phyloP scores from a whole-genome alignment of 2,113 vertebrate genomes.

The Phyllopteryx taeniolatus region DNA sequence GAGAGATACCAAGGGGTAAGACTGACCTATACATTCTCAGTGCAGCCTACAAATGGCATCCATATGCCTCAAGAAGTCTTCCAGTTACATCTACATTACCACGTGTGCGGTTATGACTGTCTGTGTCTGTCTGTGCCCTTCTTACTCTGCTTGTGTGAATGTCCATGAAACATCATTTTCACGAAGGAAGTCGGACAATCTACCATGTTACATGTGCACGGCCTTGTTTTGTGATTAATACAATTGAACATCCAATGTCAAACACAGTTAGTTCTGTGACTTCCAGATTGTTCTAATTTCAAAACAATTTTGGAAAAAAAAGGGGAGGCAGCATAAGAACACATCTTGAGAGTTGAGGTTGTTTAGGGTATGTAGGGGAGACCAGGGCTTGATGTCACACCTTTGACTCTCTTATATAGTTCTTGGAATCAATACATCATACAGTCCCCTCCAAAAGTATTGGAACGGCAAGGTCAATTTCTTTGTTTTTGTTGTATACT shows the following conservation, averaged over 20 bases:
- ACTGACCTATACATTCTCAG: slow-evolving; percentile 84
- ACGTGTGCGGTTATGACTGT: slow-evolving; percentile 18
- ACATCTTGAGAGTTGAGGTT: not conserved
- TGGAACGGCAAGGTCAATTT: no score
- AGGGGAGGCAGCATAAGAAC: not conserved
- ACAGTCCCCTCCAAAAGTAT: no score
- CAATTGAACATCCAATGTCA: not conserved
- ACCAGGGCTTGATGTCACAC: no score
- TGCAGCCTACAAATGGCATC: slow-evolving; percentile 88
- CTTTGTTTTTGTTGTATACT: no score
- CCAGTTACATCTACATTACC: slow-evolving; percentile 77
- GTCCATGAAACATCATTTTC: slow-evolving; percentile 41
- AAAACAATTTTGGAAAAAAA: not conserved
- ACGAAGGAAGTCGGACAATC: slow-evolving; percentile 23
- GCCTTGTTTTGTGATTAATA: slow-evolving; percentile 24
- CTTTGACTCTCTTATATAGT: no score
- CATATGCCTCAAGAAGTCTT: slow-evolving; percentile 83
- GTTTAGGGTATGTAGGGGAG: no score
- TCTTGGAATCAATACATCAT: no score
- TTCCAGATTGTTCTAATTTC: not conserved
- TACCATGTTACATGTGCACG: slow-evolving; percentile 17
- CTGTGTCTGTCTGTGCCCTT: slow-evolving; percentile 18
- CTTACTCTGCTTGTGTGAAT: slow-evolving; percentile 23
- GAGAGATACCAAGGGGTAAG: slow-evolving; percentile 86
- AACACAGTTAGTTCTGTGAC: not conserved